Base-by-base conservation (phyloP, 2,888 invertebrate genomes). In the Melikaiella ostensackeni region DNA sequence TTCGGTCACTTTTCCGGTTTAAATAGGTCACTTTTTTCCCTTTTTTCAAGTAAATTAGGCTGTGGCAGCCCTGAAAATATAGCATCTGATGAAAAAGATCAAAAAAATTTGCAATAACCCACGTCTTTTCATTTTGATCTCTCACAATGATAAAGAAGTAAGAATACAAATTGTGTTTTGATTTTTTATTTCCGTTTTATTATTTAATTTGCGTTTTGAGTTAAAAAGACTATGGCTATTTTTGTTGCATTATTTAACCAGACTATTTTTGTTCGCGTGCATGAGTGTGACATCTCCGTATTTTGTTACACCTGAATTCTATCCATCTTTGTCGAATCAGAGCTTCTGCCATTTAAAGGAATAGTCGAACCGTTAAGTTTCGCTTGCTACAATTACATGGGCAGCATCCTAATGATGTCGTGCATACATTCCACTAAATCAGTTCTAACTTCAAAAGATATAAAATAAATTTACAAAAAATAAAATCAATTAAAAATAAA, bases 261-360 rank as follows among this genome's bases (percentile, higher is more conserved):
- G 70, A n/a, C 70, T 70, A 70, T 70, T 70, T 70, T 70, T 70
- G 70, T 70, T 70, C 50, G 70, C 30, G 70, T 70, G 70, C 70
- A 70, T 50, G 70, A 70, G 46, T 70, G 70, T 70, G 70, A 70
- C 70, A 70, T 50, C 50, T 50, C 70, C 50, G 70, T 70, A 70
- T 70, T 70, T 70, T 70, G 70, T 70, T 70, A 70, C 70, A 70
- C 70, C 70, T 70, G 70, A 21, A 70, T 46, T 70, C 50, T 70
- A 30, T 70, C 70, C 70, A 70, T 70, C 70, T 70, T 70, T 50
- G 70, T 70, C 70, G 46, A 70, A 70, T 70, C 50, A 70, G 70
- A 50, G 50, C 70, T 50, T 70, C 30, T 70, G n/a, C 70, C 70
- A 70, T 70, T 70, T 70, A 70, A 70, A 70, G 70, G 33, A 50